Percentiles rank a stretch among this genome's conserved stretches.
phyloP scores from a whole-genome alignment of 1,140 invertebrate species.

The Stegodyphus mimosarum region DNA sequence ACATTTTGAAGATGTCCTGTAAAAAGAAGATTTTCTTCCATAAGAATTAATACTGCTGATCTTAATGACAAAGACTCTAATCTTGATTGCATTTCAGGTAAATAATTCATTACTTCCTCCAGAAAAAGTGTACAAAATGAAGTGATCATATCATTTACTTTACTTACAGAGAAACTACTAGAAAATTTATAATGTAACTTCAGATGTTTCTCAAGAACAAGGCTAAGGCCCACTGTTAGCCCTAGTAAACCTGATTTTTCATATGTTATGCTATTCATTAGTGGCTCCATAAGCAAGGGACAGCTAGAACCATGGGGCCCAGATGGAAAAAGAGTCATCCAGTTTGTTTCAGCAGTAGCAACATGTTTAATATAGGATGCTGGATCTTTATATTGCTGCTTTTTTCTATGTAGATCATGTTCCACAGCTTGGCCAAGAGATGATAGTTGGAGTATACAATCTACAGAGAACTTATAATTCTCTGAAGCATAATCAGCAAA shows the following conservation, averaged over 20 bases:
- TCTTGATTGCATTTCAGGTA: neutral
- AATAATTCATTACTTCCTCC: neutral
- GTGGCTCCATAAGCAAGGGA: slow-evolving; percentile 44
- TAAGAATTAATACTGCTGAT: neutral
- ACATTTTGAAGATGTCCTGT: neutral
- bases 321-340: slow-evolving; percentile 27
- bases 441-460: slow-evolving; percentile 11
- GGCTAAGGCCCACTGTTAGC: slow-evolving; percentile 3
- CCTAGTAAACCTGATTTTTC: slow-evolving; percentile 34
- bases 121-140: slow-evolving; percentile 12
- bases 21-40: slow-evolving; percentile 5
- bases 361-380: slow-evolving; percentile 39
- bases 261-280: neutral
- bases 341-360: neutral
- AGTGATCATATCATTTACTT: slow-evolving; percentile 18
- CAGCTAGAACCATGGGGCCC: slow-evolving; percentile 28
- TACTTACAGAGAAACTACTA: neutral
- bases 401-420: slow-evolving; percentile 32
- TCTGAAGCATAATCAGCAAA: neutral
- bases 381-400: slow-evolving; percentile 29
- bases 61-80: neutral
- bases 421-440: slow-evolving; percentile 37
- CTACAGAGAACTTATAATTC: slow-evolving; percentile 4
- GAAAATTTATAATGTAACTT: slow-evolving; percentile 4
- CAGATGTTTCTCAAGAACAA: slow-evolving; percentile 12